Conservation (phyloP, 2,888 invertebrate genomes). For the Amblyjoppa fuscipennis region DNA sequence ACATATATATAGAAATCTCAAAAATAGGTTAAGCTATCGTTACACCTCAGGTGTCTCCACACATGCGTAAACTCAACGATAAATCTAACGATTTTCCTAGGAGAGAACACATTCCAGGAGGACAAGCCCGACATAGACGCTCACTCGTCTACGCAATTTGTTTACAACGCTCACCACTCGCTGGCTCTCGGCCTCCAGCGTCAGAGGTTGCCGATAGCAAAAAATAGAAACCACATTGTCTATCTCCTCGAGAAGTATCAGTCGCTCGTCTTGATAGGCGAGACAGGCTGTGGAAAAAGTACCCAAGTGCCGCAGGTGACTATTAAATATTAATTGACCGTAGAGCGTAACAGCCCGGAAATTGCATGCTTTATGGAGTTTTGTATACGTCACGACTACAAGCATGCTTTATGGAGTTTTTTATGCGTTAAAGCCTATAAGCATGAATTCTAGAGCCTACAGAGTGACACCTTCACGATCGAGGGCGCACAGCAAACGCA, state of each 20-base stretch:
- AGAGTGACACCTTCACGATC: not conserved
- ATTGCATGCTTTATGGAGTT: not conserved
- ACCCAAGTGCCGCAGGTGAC: constrained; percentile 97
- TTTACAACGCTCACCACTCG: constrained; percentile 94
- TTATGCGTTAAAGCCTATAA: not conserved
- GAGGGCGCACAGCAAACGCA: not conserved
- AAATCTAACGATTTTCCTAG: constrained; percentile 69
- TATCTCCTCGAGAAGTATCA: constrained; percentile 96
- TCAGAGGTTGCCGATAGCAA: constrained; percentile 94
- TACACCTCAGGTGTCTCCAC: not conserved
- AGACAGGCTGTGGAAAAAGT: constrained; percentile 98
- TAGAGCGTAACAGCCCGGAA: not conserved
- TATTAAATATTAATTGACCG: constrained; percentile 61
- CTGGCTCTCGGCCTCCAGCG: constrained; percentile 94
- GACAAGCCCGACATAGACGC: constrained; percentile 87
- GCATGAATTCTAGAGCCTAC: not conserved
- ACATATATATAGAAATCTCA: constrained; percentile 7
- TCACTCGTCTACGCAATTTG: constrained; percentile 88
- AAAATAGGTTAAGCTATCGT: constrained; percentile 42
- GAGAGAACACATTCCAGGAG: constrained; percentile 82
- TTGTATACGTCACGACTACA: not conserved
- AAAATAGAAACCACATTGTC: constrained; percentile 94
- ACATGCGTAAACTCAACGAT: not conserved
- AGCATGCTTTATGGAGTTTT: not conserved
- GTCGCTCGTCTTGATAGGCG: constrained; percentile 95